Base-by-base conservation (phyloP, 1,140 invertebrate genomes). In the Bombus breviceps region DNA sequence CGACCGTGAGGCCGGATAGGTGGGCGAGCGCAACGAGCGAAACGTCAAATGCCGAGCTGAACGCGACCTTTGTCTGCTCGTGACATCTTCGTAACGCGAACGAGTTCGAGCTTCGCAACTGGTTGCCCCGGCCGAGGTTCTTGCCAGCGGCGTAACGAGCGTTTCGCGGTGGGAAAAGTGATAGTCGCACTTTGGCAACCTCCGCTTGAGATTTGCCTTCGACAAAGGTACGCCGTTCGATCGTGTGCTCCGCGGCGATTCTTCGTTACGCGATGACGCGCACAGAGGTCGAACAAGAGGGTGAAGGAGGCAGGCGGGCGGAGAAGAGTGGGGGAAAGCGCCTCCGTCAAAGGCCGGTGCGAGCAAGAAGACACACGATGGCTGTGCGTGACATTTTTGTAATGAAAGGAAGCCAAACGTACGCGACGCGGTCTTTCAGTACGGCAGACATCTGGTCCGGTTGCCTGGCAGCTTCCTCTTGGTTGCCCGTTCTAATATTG, bases 401-500 rank as follows among this genome's bases (percentile, higher is more conserved):
- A 94, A 94, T 94, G 93, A 93, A 94, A 94, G 91, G 92, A 89
- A 90, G 91, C 85, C 81, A 88, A 92, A 92, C 89, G 90, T 86
- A 87, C 88, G 85, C 88, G 86, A 87, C 85, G 86, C 79, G 81
- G 76, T 88, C 86, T 86, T 86, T 82, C 41, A 13, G 85, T 82
- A 89, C 92, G 92, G 93, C 92, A 93, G 94, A 94, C 94, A 94
- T 94, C 93, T 94, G 94, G 94, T 92, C 92, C 47, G 68, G 78
- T 71, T 72, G 75, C 28, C 73, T 68, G 57, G 57, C 62, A 93
- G 93, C 92, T 92, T 93, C 93, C 93, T 93, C 93, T 93, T 92
- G 89, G 91, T 92, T 92, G 92, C 89, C 89, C 92, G 93, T 93
- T 94, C 94, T 94, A 94, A 94, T 94, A 94, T 94, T 94, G 94